Evolutionary conservation across 2,888 invertebrate genomes (phyloP).

Genomic region (Pteria penguin): DNA sequence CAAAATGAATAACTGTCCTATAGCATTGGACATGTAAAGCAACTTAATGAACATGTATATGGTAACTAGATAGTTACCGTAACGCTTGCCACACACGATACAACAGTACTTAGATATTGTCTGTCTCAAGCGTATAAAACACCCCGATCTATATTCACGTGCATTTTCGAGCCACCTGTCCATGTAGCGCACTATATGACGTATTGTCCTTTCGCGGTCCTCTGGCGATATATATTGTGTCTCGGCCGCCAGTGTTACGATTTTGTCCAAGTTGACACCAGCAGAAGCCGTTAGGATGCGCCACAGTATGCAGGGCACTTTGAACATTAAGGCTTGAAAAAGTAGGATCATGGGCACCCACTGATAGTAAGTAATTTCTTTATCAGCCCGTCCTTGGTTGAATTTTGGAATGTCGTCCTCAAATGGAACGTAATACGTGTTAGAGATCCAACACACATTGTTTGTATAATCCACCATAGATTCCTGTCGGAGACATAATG

Average conservation of each 20-base stretch:
- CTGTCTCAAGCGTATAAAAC: conserved; percentile 78
- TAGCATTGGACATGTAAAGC: conserved; percentile 80
- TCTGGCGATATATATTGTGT: conserved; percentile 80
- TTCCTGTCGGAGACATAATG: too few relatives aligned
- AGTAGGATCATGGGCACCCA: conserved; percentile 81
- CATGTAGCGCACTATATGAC: conserved; percentile 81
- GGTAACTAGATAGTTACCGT: conserved; percentile 81
- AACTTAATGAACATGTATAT: conserved; percentile 81
- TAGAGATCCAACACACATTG: conserved; percentile 82
- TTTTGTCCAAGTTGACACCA: conserved; percentile 78
- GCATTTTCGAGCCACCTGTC: conserved; percentile 81
- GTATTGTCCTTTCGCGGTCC: conserved; percentile 78
- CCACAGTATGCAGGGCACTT: conserved; percentile 81
- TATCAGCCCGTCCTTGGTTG: conserved; percentile 76
- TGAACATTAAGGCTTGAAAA: conserved; percentile 81
- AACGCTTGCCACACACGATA: conserved; percentile 78
- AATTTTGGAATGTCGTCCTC: conserved; percentile 80
- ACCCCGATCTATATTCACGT: conserved; percentile 79
- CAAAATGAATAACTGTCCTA: conserved; percentile 81
- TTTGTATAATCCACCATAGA: conserved; percentile 82
- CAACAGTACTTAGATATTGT: conserved; percentile 79
- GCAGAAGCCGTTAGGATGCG: conserved; percentile 78
- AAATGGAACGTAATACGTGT: conserved; percentile 82
- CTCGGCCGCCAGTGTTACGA: conserved; percentile 80
- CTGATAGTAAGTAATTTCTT: conserved; percentile 80